Evolutionary conservation across 2,797 vertebrate genomes (phyloP), one percentile per base, ranked within the genome.

Genomic region (Anguilla obscura): DNA sequence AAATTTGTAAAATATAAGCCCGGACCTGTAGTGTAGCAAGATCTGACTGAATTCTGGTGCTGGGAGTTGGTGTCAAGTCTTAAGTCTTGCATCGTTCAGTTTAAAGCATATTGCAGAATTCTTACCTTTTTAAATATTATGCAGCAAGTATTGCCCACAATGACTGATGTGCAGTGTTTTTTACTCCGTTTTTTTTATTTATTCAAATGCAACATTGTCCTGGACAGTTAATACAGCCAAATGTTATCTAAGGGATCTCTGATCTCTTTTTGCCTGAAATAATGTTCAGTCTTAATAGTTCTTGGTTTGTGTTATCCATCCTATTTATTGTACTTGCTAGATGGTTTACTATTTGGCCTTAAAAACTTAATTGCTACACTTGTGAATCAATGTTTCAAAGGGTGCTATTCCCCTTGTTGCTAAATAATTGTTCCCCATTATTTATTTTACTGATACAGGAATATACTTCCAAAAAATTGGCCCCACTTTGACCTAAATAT

Each of bases 401-500:
- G 45, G 50, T 40, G 30, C 50, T 6, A 33, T 89, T 92, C 91
- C 74, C 85, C 92, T 87, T 93, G 91, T 92, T 88, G 89, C 92
- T 85, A 48, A 88, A 90, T 91, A 92, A 92, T 94, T 89, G 91
- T 90, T 58, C 71, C 82, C 63, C 90, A 84, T 30, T 86, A 86
- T 54, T 86, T 88, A 58, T 56, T 90, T 88, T 90, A 90, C 95
- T 96, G 95, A 94, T 89, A 91, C 90, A 93, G 92, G 95, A 94
- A 94, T 93, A 92, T 95, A 95, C 95, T 96, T 96, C 93, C 94
- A 93, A 90, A 90, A 96, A 97, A 97, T 97, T 94, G 94, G 94
- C 94, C 93, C 91, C 95, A 94, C 93, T 95, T 96, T 94, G 88
- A 93, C 92, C 93, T 92, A 92, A 92, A 91, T 92, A 92, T 95